Conservation (phyloP, 2,113 vertebrate genomes). For the Paradoxurus hermaphroditus region DNA sequence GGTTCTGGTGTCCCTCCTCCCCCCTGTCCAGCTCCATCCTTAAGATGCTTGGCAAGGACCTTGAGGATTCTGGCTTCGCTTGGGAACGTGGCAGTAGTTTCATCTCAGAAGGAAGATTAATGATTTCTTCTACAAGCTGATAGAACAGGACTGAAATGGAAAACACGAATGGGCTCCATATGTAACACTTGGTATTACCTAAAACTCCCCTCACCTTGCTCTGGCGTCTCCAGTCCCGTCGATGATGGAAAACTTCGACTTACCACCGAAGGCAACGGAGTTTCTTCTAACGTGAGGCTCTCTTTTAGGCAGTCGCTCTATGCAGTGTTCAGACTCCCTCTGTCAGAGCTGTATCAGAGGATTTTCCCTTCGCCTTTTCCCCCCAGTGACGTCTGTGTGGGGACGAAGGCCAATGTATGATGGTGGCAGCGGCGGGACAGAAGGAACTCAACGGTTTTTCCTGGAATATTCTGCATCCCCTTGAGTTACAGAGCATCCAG, state of each 20-base stretch:
- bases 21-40: neutral
- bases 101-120: conserved; percentile 2
- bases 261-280: neutral
- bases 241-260: neutral
- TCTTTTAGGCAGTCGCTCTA: neutral
- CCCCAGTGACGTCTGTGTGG: neutral
- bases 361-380: neutral
- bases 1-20: neutral
- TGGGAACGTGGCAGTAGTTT: neutral
- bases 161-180: neutral
- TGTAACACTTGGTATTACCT: neutral
- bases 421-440: neutral
- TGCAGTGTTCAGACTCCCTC: neutral
- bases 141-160: neutral
- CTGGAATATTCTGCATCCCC: neutral
- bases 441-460: neutral
- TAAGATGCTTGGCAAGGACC: conserved; percentile 28
- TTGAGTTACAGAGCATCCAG: neutral
- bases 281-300: conserved; percentile 19
- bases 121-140: neutral
- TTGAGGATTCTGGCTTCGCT: neutral
- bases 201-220: neutral
- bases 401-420: neutral
- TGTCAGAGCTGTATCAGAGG: neutral
- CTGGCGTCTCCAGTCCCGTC: neutral